Conservation (phyloP, 2,888 invertebrate species). For the Copidosoma aretas region DNA sequence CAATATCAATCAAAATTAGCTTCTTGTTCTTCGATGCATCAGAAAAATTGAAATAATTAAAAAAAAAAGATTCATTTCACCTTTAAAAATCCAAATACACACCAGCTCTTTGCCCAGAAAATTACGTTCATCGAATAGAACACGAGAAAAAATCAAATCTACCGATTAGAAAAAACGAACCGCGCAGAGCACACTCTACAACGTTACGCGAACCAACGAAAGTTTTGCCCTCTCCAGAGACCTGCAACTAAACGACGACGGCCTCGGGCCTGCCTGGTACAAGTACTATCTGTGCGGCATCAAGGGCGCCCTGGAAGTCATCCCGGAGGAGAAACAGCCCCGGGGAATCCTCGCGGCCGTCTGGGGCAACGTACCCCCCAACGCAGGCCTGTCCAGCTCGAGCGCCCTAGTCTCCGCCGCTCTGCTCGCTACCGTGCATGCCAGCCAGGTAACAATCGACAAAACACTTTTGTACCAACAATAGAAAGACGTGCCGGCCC, state of each 20-base stretch:
- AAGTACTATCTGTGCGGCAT: conserved; percentile 95
- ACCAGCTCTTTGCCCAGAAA: too few species aligned
- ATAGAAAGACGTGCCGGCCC: too few species aligned
- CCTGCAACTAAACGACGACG: conserved; percentile 38
- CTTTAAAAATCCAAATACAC: too few species aligned
- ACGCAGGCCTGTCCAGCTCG: conserved; percentile 95
- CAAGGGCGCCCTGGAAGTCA: conserved; percentile 78
- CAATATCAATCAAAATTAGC: too few species aligned
- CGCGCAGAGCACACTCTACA: not conserved
- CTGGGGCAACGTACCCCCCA: conserved; percentile 87
- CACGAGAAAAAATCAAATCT: not conserved
- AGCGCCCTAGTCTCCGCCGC: conserved; percentile 96
- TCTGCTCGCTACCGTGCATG: conserved; percentile 77
- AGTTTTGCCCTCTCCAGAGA: conserved; percentile 27
- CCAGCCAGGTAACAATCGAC: conserved; percentile 64
- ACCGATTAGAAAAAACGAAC: not conserved
- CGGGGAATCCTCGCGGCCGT: conserved; percentile 78
- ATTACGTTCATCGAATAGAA: too few species aligned
- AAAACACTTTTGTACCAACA: not conserved
- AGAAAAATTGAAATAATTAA: too few species aligned
- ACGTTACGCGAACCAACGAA: not conserved
- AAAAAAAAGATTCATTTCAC: too few species aligned
- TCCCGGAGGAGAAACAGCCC: conserved; percentile 58
- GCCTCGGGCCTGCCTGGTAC: conserved; percentile 79
- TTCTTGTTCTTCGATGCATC: too few species aligned